These are phyloP conservation scores for Coptodon rendalli DNA, from an alignment of 2,113 vertebrate genomes.

Conservation along the genomic window DNA sequence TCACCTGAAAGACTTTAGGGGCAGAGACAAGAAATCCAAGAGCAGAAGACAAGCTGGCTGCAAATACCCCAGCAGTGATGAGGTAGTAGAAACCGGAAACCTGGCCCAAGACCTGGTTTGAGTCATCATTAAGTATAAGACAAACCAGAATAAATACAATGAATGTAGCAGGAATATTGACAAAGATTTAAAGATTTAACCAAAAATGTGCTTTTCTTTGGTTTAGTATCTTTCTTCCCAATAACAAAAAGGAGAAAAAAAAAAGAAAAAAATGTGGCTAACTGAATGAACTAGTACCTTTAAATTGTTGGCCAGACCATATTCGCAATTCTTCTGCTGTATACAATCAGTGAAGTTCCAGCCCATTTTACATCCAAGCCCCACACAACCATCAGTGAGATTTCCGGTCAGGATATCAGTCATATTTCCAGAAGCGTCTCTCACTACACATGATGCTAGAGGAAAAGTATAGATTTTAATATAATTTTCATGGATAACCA, in stretches of 20 bases:
- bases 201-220: not conserved
- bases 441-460: constrained; percentile 62
- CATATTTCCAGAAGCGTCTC: constrained; percentile 64
- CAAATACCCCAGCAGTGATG: constrained; percentile 70
- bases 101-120: constrained; percentile 59
- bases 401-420: constrained; percentile 59
- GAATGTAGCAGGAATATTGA: not conserved
- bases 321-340: constrained; percentile 38
- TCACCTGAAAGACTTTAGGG: constrained; percentile 77
- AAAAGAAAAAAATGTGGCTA: fast-evolving
- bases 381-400: constrained; percentile 42
- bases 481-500: not conserved
- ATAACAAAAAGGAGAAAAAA: not conserved
- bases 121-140: not conserved
- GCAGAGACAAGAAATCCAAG: constrained; percentile 75
- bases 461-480: not conserved
- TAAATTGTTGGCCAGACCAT: constrained; percentile 58
- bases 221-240: not conserved
- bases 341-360: constrained; percentile 72
- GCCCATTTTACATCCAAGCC: constrained; percentile 58
- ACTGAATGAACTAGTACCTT: constrained; percentile 36
- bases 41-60: constrained; percentile 76
- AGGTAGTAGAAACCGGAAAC: constrained; percentile 66
- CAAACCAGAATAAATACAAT: not conserved
- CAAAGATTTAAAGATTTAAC: not conserved